Conservation (phyloP, 2,888 invertebrate species). For the Philhelius pedissequus region DNA sequence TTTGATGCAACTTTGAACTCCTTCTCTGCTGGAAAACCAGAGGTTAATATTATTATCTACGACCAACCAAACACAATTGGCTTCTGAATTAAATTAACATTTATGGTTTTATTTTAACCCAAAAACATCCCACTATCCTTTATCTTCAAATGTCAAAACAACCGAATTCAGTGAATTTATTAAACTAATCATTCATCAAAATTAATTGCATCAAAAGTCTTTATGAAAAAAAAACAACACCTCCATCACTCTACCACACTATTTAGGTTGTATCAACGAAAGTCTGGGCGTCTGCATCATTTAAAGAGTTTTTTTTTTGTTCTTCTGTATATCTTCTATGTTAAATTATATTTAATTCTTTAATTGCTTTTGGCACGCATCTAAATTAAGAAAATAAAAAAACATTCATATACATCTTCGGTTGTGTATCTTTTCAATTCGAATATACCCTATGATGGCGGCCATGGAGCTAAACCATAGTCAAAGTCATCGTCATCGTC, state of each 20-base stretch:
- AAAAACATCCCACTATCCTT: background rate
- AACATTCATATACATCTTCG: conserved; percentile 8
- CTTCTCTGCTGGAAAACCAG: background rate
- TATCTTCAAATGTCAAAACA: conserved; percentile 10
- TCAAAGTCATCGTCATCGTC: background rate
- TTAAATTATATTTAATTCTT: conserved; percentile 52
- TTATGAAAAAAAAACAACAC: background rate
- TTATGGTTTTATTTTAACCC: background rate
- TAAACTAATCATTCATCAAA: conserved; percentile 35
- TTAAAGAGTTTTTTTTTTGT: background rate
- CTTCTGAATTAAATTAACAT: background rate
- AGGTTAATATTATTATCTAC: no score
- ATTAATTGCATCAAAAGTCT: conserved; percentile 48
- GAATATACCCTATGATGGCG: background rate
- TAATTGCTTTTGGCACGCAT: conserved; percentile 66
- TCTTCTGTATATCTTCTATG: conserved; percentile 16
- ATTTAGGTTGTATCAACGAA: background rate
- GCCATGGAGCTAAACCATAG: background rate
- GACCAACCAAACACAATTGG: background rate
- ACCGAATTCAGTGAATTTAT: conserved; percentile 9
- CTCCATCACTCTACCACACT: background rate
- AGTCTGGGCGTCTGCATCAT: background rate
- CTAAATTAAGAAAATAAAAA: conserved; percentile 54
- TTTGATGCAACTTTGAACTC: background rate
- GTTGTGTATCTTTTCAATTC: conserved; percentile 27